phyloP scores from a whole-genome alignment of 2,888 invertebrate genomes.

The Ametastegia equiseti region DNA sequence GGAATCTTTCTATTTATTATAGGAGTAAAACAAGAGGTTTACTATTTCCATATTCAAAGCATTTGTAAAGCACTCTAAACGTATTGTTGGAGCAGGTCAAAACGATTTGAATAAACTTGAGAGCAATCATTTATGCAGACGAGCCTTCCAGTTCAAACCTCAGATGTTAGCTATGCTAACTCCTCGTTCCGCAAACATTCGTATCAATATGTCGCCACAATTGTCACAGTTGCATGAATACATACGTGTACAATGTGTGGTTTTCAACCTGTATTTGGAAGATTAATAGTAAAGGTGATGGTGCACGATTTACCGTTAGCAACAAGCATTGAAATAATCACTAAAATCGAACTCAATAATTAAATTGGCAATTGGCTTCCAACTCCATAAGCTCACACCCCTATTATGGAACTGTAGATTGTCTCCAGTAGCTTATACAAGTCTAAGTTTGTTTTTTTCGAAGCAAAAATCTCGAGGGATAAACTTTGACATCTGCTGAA shows the following conservation, averaged over 20 bases:
- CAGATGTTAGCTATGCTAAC: conserved; percentile 1
- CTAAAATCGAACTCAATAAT: no score
- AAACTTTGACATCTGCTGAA: no score
- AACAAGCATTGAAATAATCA: no score
- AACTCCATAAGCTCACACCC: no score
- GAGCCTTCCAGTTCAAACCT: background rate
- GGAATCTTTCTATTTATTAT: no score
- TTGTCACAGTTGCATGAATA: background rate
- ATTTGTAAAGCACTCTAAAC: background rate
- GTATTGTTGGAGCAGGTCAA: background rate
- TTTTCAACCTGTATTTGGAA: background rate
- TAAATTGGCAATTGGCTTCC: no score
- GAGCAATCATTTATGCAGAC: background rate
- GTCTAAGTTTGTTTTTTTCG: background rate
- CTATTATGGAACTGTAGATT: background rate
- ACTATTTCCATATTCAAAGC: background rate
- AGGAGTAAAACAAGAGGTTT: no score
- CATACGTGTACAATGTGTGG: background rate
- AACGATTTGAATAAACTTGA: background rate
- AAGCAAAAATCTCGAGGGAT: no score
- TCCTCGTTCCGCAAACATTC: background rate
- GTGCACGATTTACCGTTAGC: background rate
- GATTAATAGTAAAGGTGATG: background rate
- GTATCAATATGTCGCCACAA: background rate
- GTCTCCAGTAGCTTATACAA: background rate